A percentile compares a stretch with the other conserved stretches of the same genome.
Conservation (phyloP, 2,888 invertebrate species). For the Beris chalybata region DNA sequence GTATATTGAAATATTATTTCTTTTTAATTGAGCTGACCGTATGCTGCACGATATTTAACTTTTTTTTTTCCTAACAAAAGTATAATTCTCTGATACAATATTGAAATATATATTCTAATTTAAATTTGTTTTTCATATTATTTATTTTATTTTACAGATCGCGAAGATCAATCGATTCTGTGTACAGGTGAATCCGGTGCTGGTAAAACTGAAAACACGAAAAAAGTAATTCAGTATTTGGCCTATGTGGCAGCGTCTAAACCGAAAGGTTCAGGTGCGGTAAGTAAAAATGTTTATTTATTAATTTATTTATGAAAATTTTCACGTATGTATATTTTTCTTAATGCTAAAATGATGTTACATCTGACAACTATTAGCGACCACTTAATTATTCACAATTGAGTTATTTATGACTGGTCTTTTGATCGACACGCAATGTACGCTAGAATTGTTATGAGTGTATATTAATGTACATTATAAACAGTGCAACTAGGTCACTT, state of each 20-base stretch:
- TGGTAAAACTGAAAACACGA: slow-evolving; percentile 99
- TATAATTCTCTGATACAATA: no score
- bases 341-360: slow-evolving; percentile 14
- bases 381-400: slow-evolving; percentile 31
- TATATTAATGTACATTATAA: slow-evolving; percentile 2
- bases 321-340: slow-evolving; percentile 4
- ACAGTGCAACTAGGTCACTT: no score
- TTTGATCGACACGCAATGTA: slow-evolving; percentile 30
- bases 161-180: slow-evolving; percentile 98
- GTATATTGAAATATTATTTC: no score
- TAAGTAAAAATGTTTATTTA: slow-evolving; percentile 58
- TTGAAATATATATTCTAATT: no score
- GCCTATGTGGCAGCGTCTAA: slow-evolving; percentile 99
- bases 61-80: no score
- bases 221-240: slow-evolving; percentile 99
- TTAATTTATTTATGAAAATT: background rate
- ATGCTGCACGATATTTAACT: no score
- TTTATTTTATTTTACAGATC: slow-evolving; percentile 67
- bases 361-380: slow-evolving; percentile 16
- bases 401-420: slow-evolving; percentile 30
- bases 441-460: slow-evolving; percentile 23
- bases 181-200: slow-evolving; percentile 99
- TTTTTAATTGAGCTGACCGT: no score
- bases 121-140: no score
- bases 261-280: slow-evolving; percentile 86